Conservation (phyloP, 2,797 vertebrate genomes). For the Gymnoscopelus braueri region DNA sequence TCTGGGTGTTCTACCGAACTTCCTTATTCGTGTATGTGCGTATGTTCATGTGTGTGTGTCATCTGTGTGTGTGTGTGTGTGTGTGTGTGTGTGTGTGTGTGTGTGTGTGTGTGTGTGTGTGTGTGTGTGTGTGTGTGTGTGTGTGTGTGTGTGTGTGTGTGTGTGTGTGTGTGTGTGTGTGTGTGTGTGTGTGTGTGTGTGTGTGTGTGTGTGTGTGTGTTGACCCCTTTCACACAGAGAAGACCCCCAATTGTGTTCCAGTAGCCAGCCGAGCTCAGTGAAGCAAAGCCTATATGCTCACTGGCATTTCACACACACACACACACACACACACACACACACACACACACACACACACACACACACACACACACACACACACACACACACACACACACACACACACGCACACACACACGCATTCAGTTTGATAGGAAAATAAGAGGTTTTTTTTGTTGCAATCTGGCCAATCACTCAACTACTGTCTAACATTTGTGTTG, state of each 20-base stretch:
- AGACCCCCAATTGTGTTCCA: conserved; percentile 84
- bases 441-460: conserved; percentile 39
- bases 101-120: conserved; percentile 20
- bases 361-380: conserved; percentile 23
- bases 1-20: conserved; percentile 66
- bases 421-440: conserved; percentile 64
- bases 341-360: conserved; percentile 64
- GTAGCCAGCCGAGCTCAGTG: conserved; percentile 84
- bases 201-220: conserved; percentile 49
- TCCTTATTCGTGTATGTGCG: conserved; percentile 56
- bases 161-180: conserved; percentile 12
- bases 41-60: conserved; percentile 11
- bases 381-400: conserved; percentile 58
- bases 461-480: not conserved
- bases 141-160: conserved; percentile 28
- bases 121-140: conserved; percentile 30
- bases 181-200: conserved; percentile 43
- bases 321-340: conserved; percentile 81
- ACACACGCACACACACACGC: conserved; percentile 59
- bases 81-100: conserved; percentile 15
- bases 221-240: conserved; percentile 76
- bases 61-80: conserved; percentile 15
- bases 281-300: conserved; percentile 93
- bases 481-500: not conserved
- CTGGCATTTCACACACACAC: conserved; percentile 91